phyloP scores from a whole-genome alignment of 35 echinoderm and acorn worm genomes.

The Strongylocentrotus purpuratus region DNA sequence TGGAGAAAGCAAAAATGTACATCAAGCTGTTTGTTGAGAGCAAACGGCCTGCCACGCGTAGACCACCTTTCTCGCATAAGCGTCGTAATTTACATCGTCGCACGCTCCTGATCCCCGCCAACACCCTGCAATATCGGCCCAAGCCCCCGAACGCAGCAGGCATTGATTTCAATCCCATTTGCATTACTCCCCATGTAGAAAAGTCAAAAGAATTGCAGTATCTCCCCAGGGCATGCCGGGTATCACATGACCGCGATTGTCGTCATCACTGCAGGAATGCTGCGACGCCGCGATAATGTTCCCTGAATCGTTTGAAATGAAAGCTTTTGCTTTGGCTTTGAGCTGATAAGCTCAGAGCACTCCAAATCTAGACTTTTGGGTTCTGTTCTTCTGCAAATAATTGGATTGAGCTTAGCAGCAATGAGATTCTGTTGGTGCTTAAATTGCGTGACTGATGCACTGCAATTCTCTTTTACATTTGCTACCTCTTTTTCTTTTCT shows the following conservation, averaged over 20 bases:
- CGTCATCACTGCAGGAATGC: conserved; percentile 40
- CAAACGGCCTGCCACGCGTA: background rate
- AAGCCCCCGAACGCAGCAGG: background rate
- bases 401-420: background rate
- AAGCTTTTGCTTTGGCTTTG: background rate
- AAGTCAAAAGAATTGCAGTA: conserved; percentile 44
- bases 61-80: no score
- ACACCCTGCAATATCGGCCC: conserved; percentile 14
- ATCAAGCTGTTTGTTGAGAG: background rate
- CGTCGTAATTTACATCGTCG: background rate
- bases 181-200: conserved; percentile 4
- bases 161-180: conserved; percentile 37
- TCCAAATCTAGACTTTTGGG: background rate
- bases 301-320: conserved; percentile 34
- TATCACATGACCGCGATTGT: conserved; percentile 35
- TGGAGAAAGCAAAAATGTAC: background rate
- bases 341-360: background rate
- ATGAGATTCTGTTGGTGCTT: background rate
- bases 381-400: background rate
- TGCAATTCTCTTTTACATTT: background rate
- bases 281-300: conserved; percentile 23
- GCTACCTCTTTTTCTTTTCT: no score
- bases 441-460: background rate
- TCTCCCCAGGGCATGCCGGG: conserved; percentile 16
- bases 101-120: background rate